Conservation (phyloP, 2,797 vertebrate genomes). For the Danio tinwini region DNA sequence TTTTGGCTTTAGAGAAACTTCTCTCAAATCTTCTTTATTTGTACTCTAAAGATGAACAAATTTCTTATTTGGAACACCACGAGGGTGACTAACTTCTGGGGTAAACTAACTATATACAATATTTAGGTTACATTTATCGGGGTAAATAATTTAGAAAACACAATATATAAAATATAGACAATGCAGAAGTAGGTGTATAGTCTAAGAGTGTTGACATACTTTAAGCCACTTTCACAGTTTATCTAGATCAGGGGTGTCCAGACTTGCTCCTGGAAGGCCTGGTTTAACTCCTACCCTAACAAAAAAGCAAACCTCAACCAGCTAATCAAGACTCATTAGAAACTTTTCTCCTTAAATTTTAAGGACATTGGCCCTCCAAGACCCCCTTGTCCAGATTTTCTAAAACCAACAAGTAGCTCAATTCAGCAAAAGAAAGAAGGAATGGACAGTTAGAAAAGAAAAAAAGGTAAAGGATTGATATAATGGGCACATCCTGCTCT, state of each 20-base stretch:
- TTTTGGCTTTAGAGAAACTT: no score
- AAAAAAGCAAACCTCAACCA: no score
- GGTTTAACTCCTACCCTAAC: no score
- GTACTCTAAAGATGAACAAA: no score
- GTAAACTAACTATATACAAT: background rate
- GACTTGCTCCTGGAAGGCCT: no score
- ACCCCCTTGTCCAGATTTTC: background rate
- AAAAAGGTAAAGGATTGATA: slow-evolving; percentile 11
- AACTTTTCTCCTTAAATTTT: no score
- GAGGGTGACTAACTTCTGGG: no score
- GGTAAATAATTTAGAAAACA: background rate
- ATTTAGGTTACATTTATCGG: background rate
- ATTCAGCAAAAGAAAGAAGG: background rate
- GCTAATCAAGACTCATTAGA: no score
- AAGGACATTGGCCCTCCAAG: no score
- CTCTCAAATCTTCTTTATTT: no score
- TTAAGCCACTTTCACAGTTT: background rate
- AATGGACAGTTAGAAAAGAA: background rate
- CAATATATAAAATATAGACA: background rate
- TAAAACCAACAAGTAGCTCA: background rate
- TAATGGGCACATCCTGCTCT: background rate
- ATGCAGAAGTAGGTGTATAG: background rate
- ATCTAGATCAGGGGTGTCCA: no score
- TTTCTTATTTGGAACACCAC: no score
- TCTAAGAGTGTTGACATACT: background rate